A percentile compares a stretch with the other conserved stretches of the same genome.
These are phyloP conservation scores for Sinocyclocheilus maitianheensis DNA, from an alignment of 2,113 vertebrate genomes.

Conservation along the genomic window DNA sequence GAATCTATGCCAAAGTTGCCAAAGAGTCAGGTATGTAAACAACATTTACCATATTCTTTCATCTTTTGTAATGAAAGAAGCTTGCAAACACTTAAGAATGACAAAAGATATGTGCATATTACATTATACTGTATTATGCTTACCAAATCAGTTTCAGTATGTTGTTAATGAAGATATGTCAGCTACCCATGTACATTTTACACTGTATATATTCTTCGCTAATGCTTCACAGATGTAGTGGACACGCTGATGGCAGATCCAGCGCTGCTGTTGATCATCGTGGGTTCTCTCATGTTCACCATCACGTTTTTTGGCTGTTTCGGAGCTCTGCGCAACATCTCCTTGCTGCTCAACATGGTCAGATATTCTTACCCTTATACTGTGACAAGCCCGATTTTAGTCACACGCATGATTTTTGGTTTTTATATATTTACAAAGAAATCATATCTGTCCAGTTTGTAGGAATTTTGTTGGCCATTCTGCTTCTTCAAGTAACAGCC, in stretches of 20 bases:
- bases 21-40: slow-evolving; percentile 74
- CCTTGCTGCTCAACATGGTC: slow-evolving; percentile 71
- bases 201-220: not conserved
- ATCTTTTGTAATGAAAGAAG: not conserved
- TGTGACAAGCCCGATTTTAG: not conserved
- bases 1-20: slow-evolving; percentile 79
- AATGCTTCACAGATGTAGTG: slow-evolving; percentile 71
- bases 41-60: not conserved
- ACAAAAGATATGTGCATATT: not conserved
- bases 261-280: slow-evolving; percentile 73
- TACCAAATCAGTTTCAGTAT: not conserved
- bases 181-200: not conserved
- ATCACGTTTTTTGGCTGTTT: slow-evolving; percentile 80
- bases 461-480: slow-evolving; percentile 68
- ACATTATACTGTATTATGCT: not conserved
- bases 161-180: not conserved
- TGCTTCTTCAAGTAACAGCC: slow-evolving; percentile 76
- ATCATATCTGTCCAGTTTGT: slow-evolving; percentile 70
- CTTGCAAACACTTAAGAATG: not conserved
- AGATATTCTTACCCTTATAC: not conserved
- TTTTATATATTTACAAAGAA: not conserved
- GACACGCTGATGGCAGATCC: slow-evolving; percentile 77
- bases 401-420: not conserved
- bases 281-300: slow-evolving; percentile 74
- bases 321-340: slow-evolving; percentile 74